Evolutionary conservation across 2,797 vertebrate genomes (phyloP), one percentile per base, ranked within the genome.

Genomic region (Gallinago stenura): DNA sequence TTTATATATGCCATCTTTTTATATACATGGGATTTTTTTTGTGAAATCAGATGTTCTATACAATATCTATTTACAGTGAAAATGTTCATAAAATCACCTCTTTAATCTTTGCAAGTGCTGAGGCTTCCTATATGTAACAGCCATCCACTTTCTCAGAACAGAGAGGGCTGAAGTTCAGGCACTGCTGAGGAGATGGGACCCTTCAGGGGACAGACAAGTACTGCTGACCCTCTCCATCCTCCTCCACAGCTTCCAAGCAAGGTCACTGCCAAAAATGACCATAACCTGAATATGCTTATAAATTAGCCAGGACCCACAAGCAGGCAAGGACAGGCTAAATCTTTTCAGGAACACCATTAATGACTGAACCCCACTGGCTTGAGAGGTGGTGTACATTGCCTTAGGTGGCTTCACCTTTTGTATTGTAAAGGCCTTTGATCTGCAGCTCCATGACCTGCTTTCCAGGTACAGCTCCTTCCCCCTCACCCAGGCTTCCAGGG

Each of bases 321-420:
- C 20, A 64, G 39, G 50, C 11, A 37, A 68, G 24, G 10, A 10
- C 3, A 43, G 7, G 14, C 5, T 53, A 57, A 69, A 45, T 65
- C 25, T 31, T 43, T 75, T 46, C n/a, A 72, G 16, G 6, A 76
- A 20, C 19, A 8, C 10, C 16, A 4, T 33, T 30, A 66, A 9
- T 1, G 43, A 12, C 6, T 0, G 3, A 7, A 12, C 6, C 10
- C 24, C 28, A 11, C 15, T 50, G 28, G 8, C 19, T 62, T 45
- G 39, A 56, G 16, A 35, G 18, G 6, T 13, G 20, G 12, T 37
- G 64, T 13, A 57, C 8, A 0, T 21, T 24, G 19, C 8, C n/a
- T 51, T 24, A 11, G 12, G 28, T 39, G 39, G 28, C 33, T 90
- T 89, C 0, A 1, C 4, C 17, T 48, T 70, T 24, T 69, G 6